Evolutionary conservation across 2,888 invertebrate species (phyloP).

Genomic region (Achlya flavicornis): DNA sequence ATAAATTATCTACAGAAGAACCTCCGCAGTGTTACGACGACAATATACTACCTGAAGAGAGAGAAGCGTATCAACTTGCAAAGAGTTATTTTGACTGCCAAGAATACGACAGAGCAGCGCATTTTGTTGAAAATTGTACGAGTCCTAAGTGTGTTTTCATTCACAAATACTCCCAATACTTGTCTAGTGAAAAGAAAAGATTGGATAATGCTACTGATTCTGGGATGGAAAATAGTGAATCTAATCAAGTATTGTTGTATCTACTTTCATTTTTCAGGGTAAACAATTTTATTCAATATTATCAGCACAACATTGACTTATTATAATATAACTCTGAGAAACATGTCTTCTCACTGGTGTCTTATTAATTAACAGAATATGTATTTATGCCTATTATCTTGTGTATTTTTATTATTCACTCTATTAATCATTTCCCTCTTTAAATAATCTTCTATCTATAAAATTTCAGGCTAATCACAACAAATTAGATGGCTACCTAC

Average conservation of each 20-base stretch:
- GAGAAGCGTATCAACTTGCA: slow-evolving; percentile 89
- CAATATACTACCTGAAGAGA: slow-evolving; percentile 84
- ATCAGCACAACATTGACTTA: neutral
- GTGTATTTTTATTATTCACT: too few relatives aligned
- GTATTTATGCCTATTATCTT: too few relatives aligned
- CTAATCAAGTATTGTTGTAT: slow-evolving; percentile 73
- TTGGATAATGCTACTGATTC: slow-evolving; percentile 87
- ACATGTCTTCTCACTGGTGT: too few relatives aligned
- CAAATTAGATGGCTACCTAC: slow-evolving; percentile 92
- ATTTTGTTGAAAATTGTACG: slow-evolving; percentile 88
- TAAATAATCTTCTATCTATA: too few relatives aligned
- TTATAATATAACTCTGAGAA: too few relatives aligned
- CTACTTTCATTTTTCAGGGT: slow-evolving; percentile 77
- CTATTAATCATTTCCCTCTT: too few relatives aligned
- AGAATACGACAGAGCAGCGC: slow-evolving; percentile 95
- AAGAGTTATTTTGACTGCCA: slow-evolving; percentile 95
- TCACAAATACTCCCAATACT: slow-evolving; percentile 92
- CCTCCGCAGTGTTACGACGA: slow-evolving; percentile 63
- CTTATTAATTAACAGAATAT: too few relatives aligned
- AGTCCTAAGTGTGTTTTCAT: slow-evolving; percentile 91
- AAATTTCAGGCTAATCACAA: slow-evolving; percentile 81
- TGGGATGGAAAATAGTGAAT: slow-evolving; percentile 69
- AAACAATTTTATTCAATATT: slow-evolving; percentile 15
- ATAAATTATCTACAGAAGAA: slow-evolving; percentile 84
- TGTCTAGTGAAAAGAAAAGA: slow-evolving; percentile 95